Evolutionary conservation across 2,888 invertebrate species (phyloP), one percentile per base, ranked within the genome.

Genomic region (Dryocosmus kuriphilus): DNA sequence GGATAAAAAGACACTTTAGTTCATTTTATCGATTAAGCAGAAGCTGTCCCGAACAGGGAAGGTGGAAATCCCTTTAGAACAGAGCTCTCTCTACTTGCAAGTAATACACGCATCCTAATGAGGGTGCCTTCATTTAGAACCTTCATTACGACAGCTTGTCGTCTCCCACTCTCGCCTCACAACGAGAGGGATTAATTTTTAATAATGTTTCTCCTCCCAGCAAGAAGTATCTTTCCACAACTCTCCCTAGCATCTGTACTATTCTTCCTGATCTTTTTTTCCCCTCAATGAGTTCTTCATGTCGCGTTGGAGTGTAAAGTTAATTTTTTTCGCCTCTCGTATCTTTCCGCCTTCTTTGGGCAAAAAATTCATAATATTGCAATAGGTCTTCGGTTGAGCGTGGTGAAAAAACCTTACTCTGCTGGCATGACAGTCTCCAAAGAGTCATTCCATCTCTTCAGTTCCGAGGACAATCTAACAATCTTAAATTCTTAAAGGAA

Each of bases 121-220:
- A 85, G 82, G 80, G 77, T 76, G 75, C 74, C 63, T 78, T 82
- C 81, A 81, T 60, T 88, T 87, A 86, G 86, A 83, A 79, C 84
- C 86, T 87, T 89, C 87, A 85, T 89, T 88, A 88, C 82, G 80
- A 86, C 84, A 85, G 84, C 86, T 89, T 85, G 89, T 88, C 85
- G 80, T 77, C 78, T 79, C 80, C 60, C 63, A 78, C 35, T 71
- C 82, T 82, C 83, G 81, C 75, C 79, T 74, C 81, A 79, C 75
- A 81, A 84, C 79, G 77, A 79, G 77, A 78, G 67, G 82, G 84
- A 85, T 86, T 87, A 84, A 86, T 88, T 86, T 88, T 89, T 87
- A 88, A 88, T 87, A 86, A 86, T 83, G 81, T 71, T 71, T 74
- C 62, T 61, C 71, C 63, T 73, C 32, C 61, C 67, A 74, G 57